These are phyloP conservation scores for Noctua fimbriata DNA, from an alignment of 2,888 invertebrate species.

Conservation along the genomic window DNA sequence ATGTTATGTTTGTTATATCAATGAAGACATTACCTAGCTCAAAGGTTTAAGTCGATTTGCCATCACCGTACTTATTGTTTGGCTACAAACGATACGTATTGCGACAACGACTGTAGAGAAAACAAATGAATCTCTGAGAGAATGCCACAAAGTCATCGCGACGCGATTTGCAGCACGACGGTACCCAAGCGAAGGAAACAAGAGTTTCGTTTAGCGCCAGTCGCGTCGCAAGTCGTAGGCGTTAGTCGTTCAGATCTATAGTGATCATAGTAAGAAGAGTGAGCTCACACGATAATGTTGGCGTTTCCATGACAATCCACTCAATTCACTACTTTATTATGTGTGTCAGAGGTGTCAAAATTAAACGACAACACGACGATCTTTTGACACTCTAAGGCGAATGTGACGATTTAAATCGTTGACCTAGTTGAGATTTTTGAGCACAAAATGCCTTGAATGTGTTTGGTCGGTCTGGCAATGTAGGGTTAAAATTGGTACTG, in stretches of 20 bases:
- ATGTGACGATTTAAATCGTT: not conserved
- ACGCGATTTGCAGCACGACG: not conserved
- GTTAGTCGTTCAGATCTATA: not conserved
- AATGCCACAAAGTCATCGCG: not conserved
- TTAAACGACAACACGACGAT: not conserved
- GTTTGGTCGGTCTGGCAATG: not conserved
- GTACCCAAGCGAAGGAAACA: not conserved
- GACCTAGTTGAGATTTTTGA: constrained; percentile 2
- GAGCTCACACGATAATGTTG: not conserved
- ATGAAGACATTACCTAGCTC: constrained; percentile 25
- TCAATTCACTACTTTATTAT: not conserved
- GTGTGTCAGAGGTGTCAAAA: not conserved
- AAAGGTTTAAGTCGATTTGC: constrained; percentile 1
- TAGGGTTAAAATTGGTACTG: not conserved
- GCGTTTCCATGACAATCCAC: not conserved
- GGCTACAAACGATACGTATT: not conserved
- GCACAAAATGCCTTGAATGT: not conserved
- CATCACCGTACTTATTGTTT: not conserved
- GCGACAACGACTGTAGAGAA: not conserved
- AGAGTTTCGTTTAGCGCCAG: not conserved
- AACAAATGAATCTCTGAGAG: not conserved
- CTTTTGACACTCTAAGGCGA: not conserved
- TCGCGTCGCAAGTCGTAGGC: not conserved
- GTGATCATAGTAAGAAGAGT: not conserved
- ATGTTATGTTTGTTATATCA: constrained; percentile 40